Base-by-base conservation (phyloP, 2,797 vertebrate species). In the Pseudotriccus pelzelni region DNA sequence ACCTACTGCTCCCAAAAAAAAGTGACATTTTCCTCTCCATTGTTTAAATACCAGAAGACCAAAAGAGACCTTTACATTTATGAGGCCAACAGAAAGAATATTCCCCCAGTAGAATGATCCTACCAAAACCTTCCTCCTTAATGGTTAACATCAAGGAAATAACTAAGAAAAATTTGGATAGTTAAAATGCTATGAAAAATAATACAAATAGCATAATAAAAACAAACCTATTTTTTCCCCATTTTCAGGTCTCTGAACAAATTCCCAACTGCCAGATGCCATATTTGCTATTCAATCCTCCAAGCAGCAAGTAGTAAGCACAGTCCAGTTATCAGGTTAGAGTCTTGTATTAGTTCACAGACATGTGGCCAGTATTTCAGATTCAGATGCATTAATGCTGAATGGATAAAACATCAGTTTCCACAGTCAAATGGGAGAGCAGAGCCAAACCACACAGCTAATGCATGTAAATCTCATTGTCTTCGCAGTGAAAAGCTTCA, bases 351-450 rank as follows among this genome's bases (percentile, higher is more conserved):
- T 37, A 25, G 39, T 17, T 55, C 44, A 58, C 27, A 67, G 34
- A 32, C 6, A 41, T 1, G 23, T 0, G 0, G 14, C 10, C 16
- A 39, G 22, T 36, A 72, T 27, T 30, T 46, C 13, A 46, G 24
- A 34, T 22, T 23, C 43, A 66, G 23, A 20, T 2, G 20, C 20
- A 46, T 32, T 81, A 44, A 58, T 44, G 36, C 19, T 55, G 21
- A 68, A 41, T 10, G 12, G 47, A 62, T 39, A 46, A 52, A 88
- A 77, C 28, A n/a, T 9, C 30, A 39, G 15, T 52, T 77, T 81
- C 39, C 21, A 30, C 1, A 53, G 3, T n/a, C 28, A 75, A 68
- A 43, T 4, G 32, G 24, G 53, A 68, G 5, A 62, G 62, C 19
- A 90, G 21, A 67, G 24, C 2, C 53, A 86, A 85, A 60, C 3